Percentiles rank a stretch among this genome's conserved stretches.
phyloP scores from a whole-genome alignment of 2,888 invertebrate genomes.

The Nesidiocoris tenuis region DNA sequence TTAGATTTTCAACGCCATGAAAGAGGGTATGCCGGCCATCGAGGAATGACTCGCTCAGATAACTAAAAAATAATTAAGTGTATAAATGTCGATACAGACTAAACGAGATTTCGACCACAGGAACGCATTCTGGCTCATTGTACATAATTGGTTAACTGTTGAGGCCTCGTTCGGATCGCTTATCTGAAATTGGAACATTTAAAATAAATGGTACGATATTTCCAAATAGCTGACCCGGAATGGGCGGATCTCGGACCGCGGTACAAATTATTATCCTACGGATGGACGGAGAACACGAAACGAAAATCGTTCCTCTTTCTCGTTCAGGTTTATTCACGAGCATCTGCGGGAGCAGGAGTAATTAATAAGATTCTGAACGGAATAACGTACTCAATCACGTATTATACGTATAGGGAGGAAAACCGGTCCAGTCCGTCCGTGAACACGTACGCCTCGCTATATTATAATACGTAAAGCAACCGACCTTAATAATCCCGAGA shows the following conservation, averaged over 20 bases:
- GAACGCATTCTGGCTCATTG: neutral
- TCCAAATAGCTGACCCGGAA: neutral
- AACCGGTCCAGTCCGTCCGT: conserved; percentile 19
- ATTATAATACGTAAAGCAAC: conserved; percentile 24
- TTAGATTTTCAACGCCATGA: too few species aligned
- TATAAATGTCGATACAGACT: too few species aligned
- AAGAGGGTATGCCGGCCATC: too few species aligned
- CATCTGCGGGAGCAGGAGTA: conserved; percentile 12
- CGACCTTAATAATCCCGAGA: conserved; percentile 23
- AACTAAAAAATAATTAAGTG: too few species aligned
- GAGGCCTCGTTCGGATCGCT: neutral
- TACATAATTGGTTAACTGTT: neutral
- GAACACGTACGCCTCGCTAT: conserved; percentile 33
- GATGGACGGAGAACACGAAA: neutral
- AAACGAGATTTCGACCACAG: too few species aligned
- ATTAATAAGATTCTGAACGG: conserved; percentile 29
- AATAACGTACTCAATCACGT: conserved; percentile 32
- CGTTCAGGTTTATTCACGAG: neutral
- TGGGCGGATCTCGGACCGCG: neutral
- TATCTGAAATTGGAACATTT: neutral
- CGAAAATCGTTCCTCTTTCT: neutral
- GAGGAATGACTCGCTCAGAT: too few species aligned
- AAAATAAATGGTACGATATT: neutral
- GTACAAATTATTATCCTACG: neutral
- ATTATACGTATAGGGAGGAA: neutral